A percentile compares a stretch with the other conserved stretches of the same genome.
Conservation (phyloP, 2,113 vertebrate species). For the Bos indicus region DNA sequence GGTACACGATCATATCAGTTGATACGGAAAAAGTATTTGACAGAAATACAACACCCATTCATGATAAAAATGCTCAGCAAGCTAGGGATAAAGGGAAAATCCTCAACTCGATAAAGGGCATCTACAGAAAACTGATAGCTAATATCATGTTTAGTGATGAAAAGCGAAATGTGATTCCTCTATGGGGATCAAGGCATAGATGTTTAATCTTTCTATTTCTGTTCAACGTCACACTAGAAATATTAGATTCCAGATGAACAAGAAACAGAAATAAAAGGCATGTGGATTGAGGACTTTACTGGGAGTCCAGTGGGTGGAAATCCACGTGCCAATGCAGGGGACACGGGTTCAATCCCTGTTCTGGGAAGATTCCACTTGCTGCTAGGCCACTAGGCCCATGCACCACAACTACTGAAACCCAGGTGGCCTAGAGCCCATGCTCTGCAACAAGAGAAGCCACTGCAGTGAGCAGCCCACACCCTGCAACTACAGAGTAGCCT, state of each 20-base stretch:
- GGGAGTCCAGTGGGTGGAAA: not conserved
- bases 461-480: not conserved
- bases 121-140: not conserved
- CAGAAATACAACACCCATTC: not conserved
- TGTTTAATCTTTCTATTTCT: not conserved
- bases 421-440: not conserved
- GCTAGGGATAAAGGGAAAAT: not conserved
- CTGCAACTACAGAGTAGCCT: not conserved
- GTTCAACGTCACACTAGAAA: not conserved
- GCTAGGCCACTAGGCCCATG: not conserved
- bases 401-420: not conserved
- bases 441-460: not conserved
- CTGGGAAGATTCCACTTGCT: not conserved
- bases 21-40: not conserved
- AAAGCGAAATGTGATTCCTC: not conserved
- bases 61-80: not conserved
- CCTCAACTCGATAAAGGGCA: not conserved
- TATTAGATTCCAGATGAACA: not conserved
- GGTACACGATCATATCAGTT: not conserved
- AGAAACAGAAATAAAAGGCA: not conserved
- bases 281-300: not conserved
- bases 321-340: accelerated
- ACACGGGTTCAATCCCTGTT: not conserved
- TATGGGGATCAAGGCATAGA: not conserved
- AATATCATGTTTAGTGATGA: not conserved